phyloP scores from a whole-genome alignment of 1,140 invertebrate species.

The Bombus haemorrhoidalis region DNA sequence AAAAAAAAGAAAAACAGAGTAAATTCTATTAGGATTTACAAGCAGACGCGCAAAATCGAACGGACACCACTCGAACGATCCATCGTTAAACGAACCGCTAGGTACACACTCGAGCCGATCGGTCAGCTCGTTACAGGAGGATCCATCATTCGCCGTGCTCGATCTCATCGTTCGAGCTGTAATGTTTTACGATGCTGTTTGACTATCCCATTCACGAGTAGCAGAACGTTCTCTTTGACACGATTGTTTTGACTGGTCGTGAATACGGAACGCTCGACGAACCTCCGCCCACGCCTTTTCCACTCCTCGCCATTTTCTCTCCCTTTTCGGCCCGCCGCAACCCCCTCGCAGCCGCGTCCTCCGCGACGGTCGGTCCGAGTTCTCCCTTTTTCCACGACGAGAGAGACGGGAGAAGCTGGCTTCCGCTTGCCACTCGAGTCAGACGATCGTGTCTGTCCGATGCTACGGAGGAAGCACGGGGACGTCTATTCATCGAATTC shows the following conservation, averaged over 20 bases:
- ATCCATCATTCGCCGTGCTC: constrained; percentile 21
- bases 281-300: constrained; percentile 47
- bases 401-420: constrained; percentile 5
- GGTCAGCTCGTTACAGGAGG: constrained; percentile 7
- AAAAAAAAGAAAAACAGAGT: background rate
- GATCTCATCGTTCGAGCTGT: constrained; percentile 16
- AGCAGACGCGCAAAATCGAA: constrained; percentile 9
- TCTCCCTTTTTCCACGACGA: constrained; percentile 11
- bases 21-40: constrained; percentile 15
- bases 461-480: constrained; percentile 32
- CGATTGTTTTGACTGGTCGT: constrained; percentile 64
- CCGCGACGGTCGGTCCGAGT: background rate
- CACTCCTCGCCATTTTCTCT: constrained; percentile 33
- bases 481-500: constrained; percentile 68
- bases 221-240: constrained; percentile 43
- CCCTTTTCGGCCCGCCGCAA: background rate
- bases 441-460: constrained; percentile 11
- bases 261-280: constrained; percentile 50
- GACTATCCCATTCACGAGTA: constrained; percentile 52
- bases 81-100: constrained; percentile 13
- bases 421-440: constrained; percentile 66
- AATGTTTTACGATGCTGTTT: constrained; percentile 47
- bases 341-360: background rate
- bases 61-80: background rate
- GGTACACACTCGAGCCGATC: background rate